Percentiles rank a stretch among this genome's conserved stretches.
Conservation (phyloP, 2,888 invertebrate genomes). For the Sarcophaga carnaria region DNA sequence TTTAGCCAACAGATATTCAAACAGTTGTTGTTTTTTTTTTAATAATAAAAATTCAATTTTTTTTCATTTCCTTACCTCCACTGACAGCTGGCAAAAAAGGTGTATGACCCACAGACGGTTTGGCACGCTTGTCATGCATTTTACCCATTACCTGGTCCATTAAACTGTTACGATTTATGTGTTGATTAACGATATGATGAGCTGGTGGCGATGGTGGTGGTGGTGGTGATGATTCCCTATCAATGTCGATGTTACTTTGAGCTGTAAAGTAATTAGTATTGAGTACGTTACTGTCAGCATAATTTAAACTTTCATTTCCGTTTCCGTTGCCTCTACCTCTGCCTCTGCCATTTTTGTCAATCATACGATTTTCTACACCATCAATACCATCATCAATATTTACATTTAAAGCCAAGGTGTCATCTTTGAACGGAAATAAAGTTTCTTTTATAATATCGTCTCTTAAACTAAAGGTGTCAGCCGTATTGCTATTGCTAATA, state of each 20-base stretch:
- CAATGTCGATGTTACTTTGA: constrained; percentile 23
- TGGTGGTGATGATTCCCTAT: constrained; percentile 8
- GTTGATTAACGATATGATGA: not conserved
- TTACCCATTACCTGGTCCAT: constrained; percentile 9
- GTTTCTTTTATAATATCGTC: constrained; percentile 33
- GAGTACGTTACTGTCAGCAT: constrained; percentile 50
- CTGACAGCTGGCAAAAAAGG: constrained; percentile 79
- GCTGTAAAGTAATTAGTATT: constrained; percentile 52
- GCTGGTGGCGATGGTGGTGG: not conserved
- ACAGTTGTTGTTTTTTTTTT: not conserved
- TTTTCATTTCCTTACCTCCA: constrained; percentile 77
- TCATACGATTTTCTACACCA: not conserved
- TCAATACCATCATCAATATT: constrained; percentile 29
- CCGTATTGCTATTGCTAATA: not conserved
- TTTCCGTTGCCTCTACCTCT: constrained; percentile 56
- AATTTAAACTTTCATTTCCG: constrained; percentile 64
- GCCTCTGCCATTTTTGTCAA: constrained; percentile 55
- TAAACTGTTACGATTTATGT: not conserved
- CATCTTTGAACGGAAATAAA: constrained; percentile 59
- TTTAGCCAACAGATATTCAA: no score
- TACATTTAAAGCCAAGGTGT: constrained; percentile 35
- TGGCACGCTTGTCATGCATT: constrained; percentile 37
- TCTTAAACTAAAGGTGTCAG: not conserved
- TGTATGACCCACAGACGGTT: constrained; percentile 62
- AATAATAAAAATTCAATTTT: not conserved